Percentiles rank a stretch among this genome's conserved stretches.
Conservation (phyloP, 2,113 vertebrate genomes). For the Anguilla japonica region DNA sequence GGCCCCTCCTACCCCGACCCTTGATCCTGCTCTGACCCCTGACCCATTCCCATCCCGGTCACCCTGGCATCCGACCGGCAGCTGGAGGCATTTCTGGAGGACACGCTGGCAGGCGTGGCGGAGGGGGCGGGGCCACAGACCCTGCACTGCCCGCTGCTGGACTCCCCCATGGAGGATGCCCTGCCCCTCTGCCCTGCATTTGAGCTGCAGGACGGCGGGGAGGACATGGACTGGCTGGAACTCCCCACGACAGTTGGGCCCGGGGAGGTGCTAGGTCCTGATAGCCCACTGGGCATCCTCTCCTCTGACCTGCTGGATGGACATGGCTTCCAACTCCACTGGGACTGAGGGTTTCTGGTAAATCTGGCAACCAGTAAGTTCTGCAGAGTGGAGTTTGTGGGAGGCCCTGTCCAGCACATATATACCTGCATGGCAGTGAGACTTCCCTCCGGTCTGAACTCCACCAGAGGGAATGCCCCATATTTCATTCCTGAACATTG, state of each 20-base stretch:
- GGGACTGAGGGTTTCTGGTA: constrained; percentile 77
- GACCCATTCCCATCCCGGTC: constrained; percentile 61
- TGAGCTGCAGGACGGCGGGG: constrained; percentile 79
- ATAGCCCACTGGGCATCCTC: constrained; percentile 77
- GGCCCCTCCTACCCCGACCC: constrained; percentile 70
- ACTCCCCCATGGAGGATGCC: constrained; percentile 87
- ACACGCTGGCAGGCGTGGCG: constrained; percentile 71
- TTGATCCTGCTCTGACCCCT: constrained; percentile 56
- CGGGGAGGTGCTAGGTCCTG: constrained; percentile 57
- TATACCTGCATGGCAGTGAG: too few relatives aligned
- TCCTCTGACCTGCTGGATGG: constrained; percentile 88
- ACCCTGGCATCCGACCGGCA: constrained; percentile 86
- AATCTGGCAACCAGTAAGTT: neutral
- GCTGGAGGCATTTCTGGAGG: constrained; percentile 90
- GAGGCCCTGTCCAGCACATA: too few relatives aligned
- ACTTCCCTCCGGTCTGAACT: too few relatives aligned
- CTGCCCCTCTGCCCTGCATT: constrained; percentile 79
- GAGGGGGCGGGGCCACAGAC: constrained; percentile 39
- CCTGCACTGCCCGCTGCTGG: constrained; percentile 86
- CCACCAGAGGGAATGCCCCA: too few relatives aligned
- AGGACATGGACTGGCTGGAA: constrained; percentile 99
- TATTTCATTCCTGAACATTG: too few relatives aligned
- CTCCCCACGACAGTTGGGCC: constrained; percentile 81
- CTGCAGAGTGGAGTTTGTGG: neutral
- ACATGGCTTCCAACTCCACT: constrained; percentile 89